Conservation (phyloP, 2,888 invertebrate species). For the Anarsia innoxiella region DNA sequence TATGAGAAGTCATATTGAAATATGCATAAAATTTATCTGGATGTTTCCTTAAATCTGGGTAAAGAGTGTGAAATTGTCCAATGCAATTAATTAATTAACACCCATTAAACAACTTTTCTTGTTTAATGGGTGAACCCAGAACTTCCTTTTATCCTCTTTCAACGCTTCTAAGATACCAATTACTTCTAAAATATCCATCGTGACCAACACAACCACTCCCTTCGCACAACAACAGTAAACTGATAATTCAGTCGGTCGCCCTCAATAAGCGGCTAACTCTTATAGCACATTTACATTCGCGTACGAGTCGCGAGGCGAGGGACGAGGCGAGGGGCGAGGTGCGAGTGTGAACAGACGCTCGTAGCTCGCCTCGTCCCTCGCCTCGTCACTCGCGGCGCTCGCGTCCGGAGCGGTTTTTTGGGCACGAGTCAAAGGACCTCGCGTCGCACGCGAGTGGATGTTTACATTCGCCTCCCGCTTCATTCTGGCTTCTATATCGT, state of each 20-base stretch:
- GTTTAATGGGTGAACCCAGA: constrained; percentile 14
- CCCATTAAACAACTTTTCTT: constrained; percentile 15
- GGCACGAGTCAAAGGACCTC: too few species aligned
- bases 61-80: constrained; percentile 15
- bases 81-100: too few species aligned
- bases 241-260: constrained; percentile 16
- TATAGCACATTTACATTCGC: too few species aligned
- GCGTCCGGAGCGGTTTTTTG: too few species aligned
- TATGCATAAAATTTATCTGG: constrained; percentile 1
- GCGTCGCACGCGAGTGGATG: too few species aligned
- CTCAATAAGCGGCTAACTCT: constrained; percentile 17
- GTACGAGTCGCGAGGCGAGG: too few species aligned
- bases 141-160: constrained; percentile 9
- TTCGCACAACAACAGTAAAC: constrained; percentile 18
- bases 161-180: constrained; percentile 11
- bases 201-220: constrained; percentile 16
- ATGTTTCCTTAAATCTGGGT: constrained; percentile 11
- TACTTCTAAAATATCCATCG: constrained; percentile 12
- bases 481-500: too few species aligned
- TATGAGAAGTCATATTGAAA: constrained; percentile 15
- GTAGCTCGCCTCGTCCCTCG: too few species aligned
- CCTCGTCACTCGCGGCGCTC: too few species aligned
- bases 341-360: too few species aligned
- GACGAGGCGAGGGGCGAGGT: too few species aligned
- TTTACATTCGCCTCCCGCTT: too few species aligned